Evolutionary conservation across 2,888 invertebrate species (phyloP), one percentile per base, ranked within the genome.

Genomic region (Trichopria drosophilae): DNA sequence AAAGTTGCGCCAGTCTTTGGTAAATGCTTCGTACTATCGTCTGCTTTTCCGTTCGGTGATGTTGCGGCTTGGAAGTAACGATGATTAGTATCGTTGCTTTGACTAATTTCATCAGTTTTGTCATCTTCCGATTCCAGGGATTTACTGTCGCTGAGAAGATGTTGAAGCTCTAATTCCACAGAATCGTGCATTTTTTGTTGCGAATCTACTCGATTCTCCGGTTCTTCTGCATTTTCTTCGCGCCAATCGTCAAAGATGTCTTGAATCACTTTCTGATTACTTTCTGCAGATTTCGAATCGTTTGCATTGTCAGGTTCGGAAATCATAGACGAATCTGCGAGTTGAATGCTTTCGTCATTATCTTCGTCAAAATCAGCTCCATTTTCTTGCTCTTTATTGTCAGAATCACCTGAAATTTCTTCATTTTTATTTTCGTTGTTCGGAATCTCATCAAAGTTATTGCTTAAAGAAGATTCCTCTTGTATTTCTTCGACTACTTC

Each of bases 241-340:
- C 65, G 66, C 75, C 75, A 75, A 43, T 75, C 75, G 35, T 75
- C 72, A 49, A 73, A 73, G 6, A 75, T 75, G 44, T 72, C 72
- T 49, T 75, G 72, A 44, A 75, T 71, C 1, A 75, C 68, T 46
- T 71, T 74, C 28, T 71, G 62, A 18, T 65, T 66, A 24, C 66
- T 71, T 3, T 52, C 56, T 3, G 50, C 31, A 1, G 57, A 34
- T 9, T 52, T 45, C 3, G 28, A 7, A 6, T 48, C 29, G 15
- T 32, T 20, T 9, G 22, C 6, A 24, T 51, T 7, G 18, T 15
- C 12, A 7, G 47, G 3, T 37, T 37, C 10, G 10, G 10, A 20
- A n/a, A n/a, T n/a, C n/a, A 9, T 46, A 12, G 10, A 23, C 20
- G 31, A 9, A 43, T 41, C 15, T 24, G 37, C 5, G n/a, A n/a